Evolutionary conservation across 2,797 vertebrate species (phyloP).

Genomic region (Vireo griseus): DNA sequence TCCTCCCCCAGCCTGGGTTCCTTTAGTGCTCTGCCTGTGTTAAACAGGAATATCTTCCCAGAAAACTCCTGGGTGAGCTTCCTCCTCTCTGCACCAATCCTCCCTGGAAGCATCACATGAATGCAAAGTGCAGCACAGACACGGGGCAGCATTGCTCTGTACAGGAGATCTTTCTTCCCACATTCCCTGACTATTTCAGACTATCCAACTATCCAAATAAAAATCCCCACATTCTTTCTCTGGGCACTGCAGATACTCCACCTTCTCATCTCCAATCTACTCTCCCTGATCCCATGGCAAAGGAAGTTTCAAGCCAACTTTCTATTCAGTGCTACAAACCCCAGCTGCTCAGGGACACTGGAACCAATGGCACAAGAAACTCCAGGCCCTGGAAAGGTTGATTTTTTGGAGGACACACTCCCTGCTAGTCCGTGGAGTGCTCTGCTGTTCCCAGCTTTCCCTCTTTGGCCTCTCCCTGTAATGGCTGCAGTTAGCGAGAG

Average conservation of each 20-base stretch:
- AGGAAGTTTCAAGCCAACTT: neutral
- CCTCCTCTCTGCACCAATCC: neutral
- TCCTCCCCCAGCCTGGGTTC: neutral
- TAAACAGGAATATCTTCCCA: neutral
- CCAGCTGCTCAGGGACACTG: neutral
- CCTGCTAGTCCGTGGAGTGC: accelerated
- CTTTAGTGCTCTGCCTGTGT: neutral
- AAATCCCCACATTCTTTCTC: neutral
- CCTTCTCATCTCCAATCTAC: neutral
- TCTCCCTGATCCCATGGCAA: neutral
- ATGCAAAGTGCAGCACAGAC: neutral
- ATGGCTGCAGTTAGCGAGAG: constrained; percentile 40
- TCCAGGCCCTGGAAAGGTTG: neutral
- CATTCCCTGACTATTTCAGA: neutral
- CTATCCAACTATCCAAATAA: neutral
- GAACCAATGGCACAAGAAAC: neutral
- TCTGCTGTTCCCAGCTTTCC: neutral
- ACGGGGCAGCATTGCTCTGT: neutral
- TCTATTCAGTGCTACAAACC: neutral
- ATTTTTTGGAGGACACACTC: neutral
- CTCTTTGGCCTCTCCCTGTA: neutral
- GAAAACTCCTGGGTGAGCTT: neutral
- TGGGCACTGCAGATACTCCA: neutral
- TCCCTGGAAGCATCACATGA: neutral
- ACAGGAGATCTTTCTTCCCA: neutral